A percentile compares a stretch with the other conserved stretches of the same genome.
Conservation (phyloP, 1,140 invertebrate genomes). For the Drosophila ironensis region DNA sequence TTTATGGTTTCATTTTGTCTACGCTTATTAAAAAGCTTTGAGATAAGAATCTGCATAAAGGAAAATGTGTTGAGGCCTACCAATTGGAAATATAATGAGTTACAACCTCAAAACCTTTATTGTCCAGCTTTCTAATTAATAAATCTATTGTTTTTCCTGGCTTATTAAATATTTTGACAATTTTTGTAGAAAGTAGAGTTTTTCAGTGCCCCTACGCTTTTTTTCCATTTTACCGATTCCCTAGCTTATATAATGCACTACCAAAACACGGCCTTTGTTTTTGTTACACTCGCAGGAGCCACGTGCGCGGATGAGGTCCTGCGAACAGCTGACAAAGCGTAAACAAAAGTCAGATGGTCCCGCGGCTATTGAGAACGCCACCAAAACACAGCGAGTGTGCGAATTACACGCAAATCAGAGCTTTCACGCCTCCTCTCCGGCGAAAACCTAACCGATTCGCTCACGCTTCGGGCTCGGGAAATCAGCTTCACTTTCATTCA, state of each 20-base stretch:
- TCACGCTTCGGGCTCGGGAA: conserved; percentile 16
- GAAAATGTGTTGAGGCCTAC: too few relatives aligned
- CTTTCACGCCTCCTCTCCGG: conserved; percentile 40
- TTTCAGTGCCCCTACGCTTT: neutral
- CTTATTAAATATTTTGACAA: too few relatives aligned
- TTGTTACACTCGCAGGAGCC: conserved; percentile 14
- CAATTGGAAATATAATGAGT: neutral
- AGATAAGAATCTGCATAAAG: too few relatives aligned
- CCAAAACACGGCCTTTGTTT: conserved; percentile 32
- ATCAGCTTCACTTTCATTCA: conserved; percentile 64
- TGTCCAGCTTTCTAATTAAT: too few relatives aligned
- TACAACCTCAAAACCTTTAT: neutral
- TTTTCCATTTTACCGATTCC: conserved; percentile 4
- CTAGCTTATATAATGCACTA: conserved; percentile 21
- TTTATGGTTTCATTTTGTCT: neutral
- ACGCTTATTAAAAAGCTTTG: neutral
- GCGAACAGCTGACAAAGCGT: conserved; percentile 52
- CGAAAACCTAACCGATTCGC: conserved; percentile 57
- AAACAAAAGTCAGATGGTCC: conserved; percentile 63
- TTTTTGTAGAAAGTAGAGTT: neutral
- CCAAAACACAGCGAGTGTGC: too few relatives aligned
- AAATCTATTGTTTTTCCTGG: too few relatives aligned
- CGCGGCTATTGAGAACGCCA: neutral
- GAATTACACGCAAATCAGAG: conserved; percentile 9
- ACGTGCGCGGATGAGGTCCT: conserved; percentile 32